Percentiles rank a stretch among this genome's conserved stretches.
phyloP scores from a whole-genome alignment of 2,888 invertebrate species.

The Polia nebulosa region DNA sequence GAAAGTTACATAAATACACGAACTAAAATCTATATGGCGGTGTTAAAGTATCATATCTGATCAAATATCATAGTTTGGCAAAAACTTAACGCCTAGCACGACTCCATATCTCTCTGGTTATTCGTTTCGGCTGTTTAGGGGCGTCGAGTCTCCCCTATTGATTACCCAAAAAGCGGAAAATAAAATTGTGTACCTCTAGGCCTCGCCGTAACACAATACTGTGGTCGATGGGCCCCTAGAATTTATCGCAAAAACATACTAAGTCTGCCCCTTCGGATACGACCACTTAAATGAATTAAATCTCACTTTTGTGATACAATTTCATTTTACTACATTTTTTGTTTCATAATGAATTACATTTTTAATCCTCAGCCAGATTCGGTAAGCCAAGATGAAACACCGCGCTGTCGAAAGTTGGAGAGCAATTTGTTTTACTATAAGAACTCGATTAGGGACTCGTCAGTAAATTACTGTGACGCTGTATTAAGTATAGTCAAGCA shows the following conservation, averaged over 20 bases:
- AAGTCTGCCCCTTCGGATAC: constrained; percentile 64
- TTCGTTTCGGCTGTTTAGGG: constrained; percentile 80
- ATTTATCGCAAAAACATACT: constrained; percentile 75
- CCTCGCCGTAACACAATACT: constrained; percentile 81
- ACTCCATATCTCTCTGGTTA: constrained; percentile 70
- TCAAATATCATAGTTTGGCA: not conserved
- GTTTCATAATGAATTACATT: constrained; percentile 65
- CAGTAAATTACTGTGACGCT: constrained; percentile 16
- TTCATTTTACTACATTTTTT: constrained; percentile 61
- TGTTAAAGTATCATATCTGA: no score
- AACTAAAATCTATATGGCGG: no score
- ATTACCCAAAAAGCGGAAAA: constrained; percentile 91
- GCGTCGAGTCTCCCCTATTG: constrained; percentile 89
- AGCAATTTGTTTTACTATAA: constrained; percentile 54
- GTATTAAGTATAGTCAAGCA: not conserved
- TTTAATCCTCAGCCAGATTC: constrained; percentile 59
- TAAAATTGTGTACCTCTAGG: constrained; percentile 86
- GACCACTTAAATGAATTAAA: constrained; percentile 84
- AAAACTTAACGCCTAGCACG: constrained; percentile 49
- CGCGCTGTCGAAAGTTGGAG: constrained; percentile 50
- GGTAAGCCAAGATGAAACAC: constrained; percentile 46
- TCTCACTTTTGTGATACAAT: constrained; percentile 66
- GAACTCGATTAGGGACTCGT: constrained; percentile 43
- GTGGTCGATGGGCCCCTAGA: constrained; percentile 73
- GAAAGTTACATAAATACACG: no score